A percentile compares a stretch with the other conserved stretches of the same genome.
Evolutionary conservation across 2,797 vertebrate genomes (phyloP).

Genomic region (Sylvia borin): DNA sequence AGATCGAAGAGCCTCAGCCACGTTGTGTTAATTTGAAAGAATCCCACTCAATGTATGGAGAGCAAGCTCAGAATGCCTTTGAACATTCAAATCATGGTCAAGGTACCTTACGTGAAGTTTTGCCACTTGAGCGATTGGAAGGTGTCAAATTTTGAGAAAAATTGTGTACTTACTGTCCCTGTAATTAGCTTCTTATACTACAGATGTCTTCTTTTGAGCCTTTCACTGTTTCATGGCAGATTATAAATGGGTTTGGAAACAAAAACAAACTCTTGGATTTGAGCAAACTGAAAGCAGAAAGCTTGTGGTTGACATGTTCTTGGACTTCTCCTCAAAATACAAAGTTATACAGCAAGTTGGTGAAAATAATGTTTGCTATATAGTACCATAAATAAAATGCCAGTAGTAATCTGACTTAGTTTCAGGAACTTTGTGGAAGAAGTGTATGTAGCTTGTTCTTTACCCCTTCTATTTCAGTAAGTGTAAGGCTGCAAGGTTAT

Average conservation of each 20-base stretch:
- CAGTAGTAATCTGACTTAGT: background rate
- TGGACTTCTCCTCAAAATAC: background rate
- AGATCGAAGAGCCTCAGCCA: slow-evolving; percentile 76
- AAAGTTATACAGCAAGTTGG: background rate
- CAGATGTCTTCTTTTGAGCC: background rate
- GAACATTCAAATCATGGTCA: background rate
- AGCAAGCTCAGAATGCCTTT: background rate
- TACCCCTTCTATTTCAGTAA: background rate
- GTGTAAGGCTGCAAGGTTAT: background rate
- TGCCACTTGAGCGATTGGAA: slow-evolving; percentile 36
- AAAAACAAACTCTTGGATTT: background rate
- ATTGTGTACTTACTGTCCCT: background rate
- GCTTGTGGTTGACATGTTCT: background rate
- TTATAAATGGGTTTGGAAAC: background rate
- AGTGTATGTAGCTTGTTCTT: background rate
- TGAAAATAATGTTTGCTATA: background rate
- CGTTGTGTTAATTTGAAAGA: slow-evolving; percentile 71
- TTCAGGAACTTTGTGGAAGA: background rate
- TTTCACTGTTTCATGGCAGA: background rate
- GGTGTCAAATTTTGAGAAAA: slow-evolving; percentile 51
- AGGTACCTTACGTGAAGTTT: background rate
- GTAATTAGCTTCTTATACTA: background rate
- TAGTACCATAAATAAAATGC: background rate
- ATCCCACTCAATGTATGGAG: background rate
- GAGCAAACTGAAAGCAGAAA: background rate